Evolutionary conservation across 2,888 invertebrate species (phyloP), one percentile per base, ranked within the genome.

Genomic region (Sphinx pinastri): DNA sequence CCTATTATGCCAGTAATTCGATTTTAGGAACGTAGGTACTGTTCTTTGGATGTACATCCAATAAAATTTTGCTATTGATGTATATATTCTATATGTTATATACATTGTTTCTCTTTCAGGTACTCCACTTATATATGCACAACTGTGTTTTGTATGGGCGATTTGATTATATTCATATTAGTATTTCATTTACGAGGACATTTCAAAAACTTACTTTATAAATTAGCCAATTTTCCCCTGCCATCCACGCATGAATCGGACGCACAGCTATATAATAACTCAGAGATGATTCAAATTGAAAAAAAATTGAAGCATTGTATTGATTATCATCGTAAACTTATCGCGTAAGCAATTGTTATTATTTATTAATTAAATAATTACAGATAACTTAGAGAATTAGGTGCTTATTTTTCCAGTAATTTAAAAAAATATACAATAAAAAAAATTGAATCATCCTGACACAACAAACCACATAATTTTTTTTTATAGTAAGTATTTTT

Each of bases 281-380:
- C 25, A 51, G 69, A 69, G 59, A 54, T 69, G 54, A 31, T 38
- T 6, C 16, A 52, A 16, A 31, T 69, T 52, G 59, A 59, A 14
- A 69, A 60, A 2, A 75, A 31, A 59, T 68, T 79, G 51, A 72
- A 72, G 58, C 69, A 73, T 14, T 74, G 73, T 59, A 74, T 78
- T 58, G 51, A 73, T 31, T 71, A 75, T 47, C 74, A 76, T 71
- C 71, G 73, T 19, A 31, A 67, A 8, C 73, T 78, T 38, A 51
- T 74, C 16, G 68, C 71, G 79, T 79, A 70, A 74, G 77, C 70
- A 69, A 6, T 1, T 51, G n/a, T 59, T 63, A n/a, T n/a, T 5
- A n/a, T 52, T 25, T 25, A 25, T 25, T 25, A 25, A 25, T 25
- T 25, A 1, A 25, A 25, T 1, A 25, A 25, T 2, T 25, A 2